Evolutionary conservation across 53 echinoderm and acorn worm species (phyloP), one percentile per base, ranked within the genome.

Genomic region (Zoroaster sp.): DNA sequence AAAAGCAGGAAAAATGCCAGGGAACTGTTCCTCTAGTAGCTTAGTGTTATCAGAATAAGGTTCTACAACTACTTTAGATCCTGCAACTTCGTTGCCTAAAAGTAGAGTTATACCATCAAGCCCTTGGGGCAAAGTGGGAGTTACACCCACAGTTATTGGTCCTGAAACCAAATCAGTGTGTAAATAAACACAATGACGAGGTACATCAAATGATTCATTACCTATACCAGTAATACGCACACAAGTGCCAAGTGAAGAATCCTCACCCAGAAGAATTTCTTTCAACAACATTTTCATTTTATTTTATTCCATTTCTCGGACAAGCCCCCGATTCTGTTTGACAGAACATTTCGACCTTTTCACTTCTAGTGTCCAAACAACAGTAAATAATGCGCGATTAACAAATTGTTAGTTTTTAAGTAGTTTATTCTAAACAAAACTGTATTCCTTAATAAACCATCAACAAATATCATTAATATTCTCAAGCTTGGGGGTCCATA

Each of bases 61-160:
- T 49, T 77, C 77, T 28, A 49, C 77, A 77, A 77, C 77, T 49
- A 77, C 77, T 33, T 31, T 77, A 28, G 77, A 23, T 31, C 77
- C 77, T 10, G 49, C 77, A 47, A 77, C 77, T 47, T 77, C 77
- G 18, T 77, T 77, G 36, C 90, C 74, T 20, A 83, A 11, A 40
- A 82, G 72, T 15, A 90, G 72, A 37, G 78, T 69, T 68, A 81
- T 72, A 15, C 83, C 90, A 23, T 81, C 71, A 46, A 90, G 55
- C 49, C 77, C 77, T 11, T 13, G 34, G 34, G 77, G 77, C 51
- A 77, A 32, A 13, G 5, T 77, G 14, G 52, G 34, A 13, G 53
- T 77, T 49, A 69, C 49, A 40, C 69, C 85, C 23, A 85, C 85
- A 4, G 35, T 30, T 9, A 85, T 71, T 10, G 85, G 85, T 20